Base-by-base conservation (phyloP, 2,113 vertebrate genomes). In the Trichomycterus rosablanca region DNA sequence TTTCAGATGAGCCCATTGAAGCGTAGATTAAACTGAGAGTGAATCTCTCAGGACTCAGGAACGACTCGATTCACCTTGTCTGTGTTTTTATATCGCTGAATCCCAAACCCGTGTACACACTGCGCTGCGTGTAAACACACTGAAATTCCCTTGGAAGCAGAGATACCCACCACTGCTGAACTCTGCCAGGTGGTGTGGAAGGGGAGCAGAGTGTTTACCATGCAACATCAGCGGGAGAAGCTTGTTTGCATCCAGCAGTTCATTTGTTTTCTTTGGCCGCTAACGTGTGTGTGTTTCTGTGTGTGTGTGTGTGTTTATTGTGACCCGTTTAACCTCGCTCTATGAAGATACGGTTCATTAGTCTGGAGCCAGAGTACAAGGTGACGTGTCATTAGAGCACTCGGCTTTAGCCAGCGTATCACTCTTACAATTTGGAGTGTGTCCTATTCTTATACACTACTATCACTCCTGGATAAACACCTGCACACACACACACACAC, bases 301-400 rank as follows among this genome's bases (percentile, higher is more conserved):
- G 24, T 58, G 22, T 51, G 53, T 63, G 67, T 58, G 59, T 20
- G 45, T 46, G 35, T 60, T 14, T 18, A 10, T 48, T 54, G 43
- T 11, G 37, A 60, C 37, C 77, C 68, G 70, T 32, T 76, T 71
- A 71, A 66, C 62, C 70, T 28, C 32, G 24, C 46, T 30, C 63
- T 52, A 54, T 55, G 60, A 64, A 51, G 22, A 45, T 35, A 69
- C 43, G 68, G 75, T 69, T 74, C 74, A 79, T 81, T 79, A 82
- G 71, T 43, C 53, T 50, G 50, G 15, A 66, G 71, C 56, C 53
- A 72, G 78, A 73, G 66, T 51, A 67, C 63, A 45, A 68, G 70
- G 65, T 68, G 73, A 77, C 51, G 49, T 70, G 70, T 73, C 75
- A 75, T 81, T 80, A 80, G 68, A 40, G 68, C 48, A 66, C 64